Conservation (phyloP, 2,113 vertebrate species). For the Podarcis cretensis region DNA sequence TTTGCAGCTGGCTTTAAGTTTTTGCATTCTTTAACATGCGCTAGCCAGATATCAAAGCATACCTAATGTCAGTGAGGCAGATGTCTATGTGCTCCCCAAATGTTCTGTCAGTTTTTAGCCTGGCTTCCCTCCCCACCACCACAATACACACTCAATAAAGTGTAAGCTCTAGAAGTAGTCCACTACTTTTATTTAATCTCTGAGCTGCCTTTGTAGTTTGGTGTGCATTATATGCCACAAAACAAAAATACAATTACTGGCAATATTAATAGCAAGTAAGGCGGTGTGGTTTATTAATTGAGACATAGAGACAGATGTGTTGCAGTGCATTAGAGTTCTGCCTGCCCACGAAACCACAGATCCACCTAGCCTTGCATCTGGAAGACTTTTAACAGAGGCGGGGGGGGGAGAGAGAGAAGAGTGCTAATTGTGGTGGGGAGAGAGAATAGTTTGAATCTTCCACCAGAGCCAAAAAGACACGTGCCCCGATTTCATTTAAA, state of each 20-base stretch:
- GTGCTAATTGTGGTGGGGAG: conserved; percentile 59
- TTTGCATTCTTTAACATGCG: conserved; percentile 69
- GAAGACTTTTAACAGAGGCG: conserved; percentile 71
- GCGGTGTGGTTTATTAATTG: conserved; percentile 70
- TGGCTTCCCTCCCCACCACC: neutral
- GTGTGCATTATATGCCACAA: conserved; percentile 27
- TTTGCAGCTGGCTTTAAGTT: conserved; percentile 72
- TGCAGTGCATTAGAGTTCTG: conserved; percentile 60
- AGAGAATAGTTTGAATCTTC: conserved; percentile 71
- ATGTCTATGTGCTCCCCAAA: conserved; percentile 65
- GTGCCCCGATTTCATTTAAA: conserved; percentile 82
- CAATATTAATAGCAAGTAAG: conserved; percentile 71
- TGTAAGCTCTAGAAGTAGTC: conserved; percentile 36
- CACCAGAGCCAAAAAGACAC: conserved; percentile 73
- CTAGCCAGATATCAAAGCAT: conserved; percentile 75
- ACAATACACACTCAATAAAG: neutral
- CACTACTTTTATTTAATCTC: conserved; percentile 32
- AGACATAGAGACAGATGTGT: conserved; percentile 63
- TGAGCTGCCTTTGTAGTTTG: conserved; percentile 40
- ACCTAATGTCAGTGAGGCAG: conserved; percentile 64
- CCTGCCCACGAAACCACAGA: conserved; percentile 61
- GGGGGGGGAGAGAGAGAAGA: conserved; percentile 41
- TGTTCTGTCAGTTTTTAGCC: conserved; percentile 62
- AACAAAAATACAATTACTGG: conserved; percentile 63
- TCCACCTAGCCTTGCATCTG: conserved; percentile 40